Evolutionary conservation across 35 echinoderm and acorn worm genomes (phyloP), one percentile per base, ranked within the genome.

Genomic region (Ophioderma brevispina): DNA sequence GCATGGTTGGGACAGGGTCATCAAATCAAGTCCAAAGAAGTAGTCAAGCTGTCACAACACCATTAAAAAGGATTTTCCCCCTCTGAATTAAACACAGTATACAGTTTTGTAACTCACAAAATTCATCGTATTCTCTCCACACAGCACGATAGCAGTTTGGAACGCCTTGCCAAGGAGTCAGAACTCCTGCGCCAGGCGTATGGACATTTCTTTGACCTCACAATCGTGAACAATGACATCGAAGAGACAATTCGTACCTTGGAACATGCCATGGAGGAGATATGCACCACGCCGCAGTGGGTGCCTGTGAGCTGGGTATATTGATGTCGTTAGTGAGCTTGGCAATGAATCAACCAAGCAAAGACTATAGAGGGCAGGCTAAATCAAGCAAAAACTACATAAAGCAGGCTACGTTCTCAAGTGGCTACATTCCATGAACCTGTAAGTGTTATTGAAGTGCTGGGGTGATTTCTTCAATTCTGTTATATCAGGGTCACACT

Each of bases 301-400:
- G 97, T 99, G n/a, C 97, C 97, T 8, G 97, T 99, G 59, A 99
- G 97, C 89, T 99, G 97, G 97, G 97, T 99, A 36, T 99, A 99
- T 75, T 99, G 87, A 95, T 70, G 59, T 46, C 4, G 41, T 46
- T 46, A 46, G 17, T 46, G 17, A 46, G 41, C 41, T 46, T 46
- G 41, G 41, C 41, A 4, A 46, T 46, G 41, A 46, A 4, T 46
- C 5, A 8, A 46, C 41, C 41, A 46, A 46, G 41, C 41, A 46
- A 46, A 46, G 41, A 46, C 41, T 46, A 46, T 46, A 17, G 17
- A 46, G 4, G 41, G 41, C 4, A 46, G 41, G 41, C 41, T 8
- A 4, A 8, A 46, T 46, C 41, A 46, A 46, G 41, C 41, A 46
- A 46, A 8, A 8, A 46, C n/a, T n/a, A n/a, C n/a, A n/a, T n/a